Percentiles rank a stretch among this genome's conserved stretches.
Conservation (phyloP, 2,888 invertebrate genomes). For the Zygothrica quintamaculata region DNA sequence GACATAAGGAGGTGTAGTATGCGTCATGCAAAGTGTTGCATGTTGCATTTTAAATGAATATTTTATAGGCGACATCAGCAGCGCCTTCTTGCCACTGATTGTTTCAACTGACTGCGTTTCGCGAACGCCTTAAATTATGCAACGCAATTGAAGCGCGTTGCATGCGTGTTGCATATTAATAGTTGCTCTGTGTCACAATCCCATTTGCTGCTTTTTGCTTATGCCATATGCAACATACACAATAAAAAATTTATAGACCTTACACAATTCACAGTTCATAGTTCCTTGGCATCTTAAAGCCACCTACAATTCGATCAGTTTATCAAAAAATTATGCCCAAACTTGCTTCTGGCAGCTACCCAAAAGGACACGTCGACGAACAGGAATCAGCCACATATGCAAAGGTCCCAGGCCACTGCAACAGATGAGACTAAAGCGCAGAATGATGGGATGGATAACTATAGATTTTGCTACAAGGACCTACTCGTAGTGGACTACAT, state of each 20-base stretch:
- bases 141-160: slow-evolving; percentile 57
- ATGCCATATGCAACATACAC: slow-evolving; percentile 53
- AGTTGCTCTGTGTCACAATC: slow-evolving; percentile 23
- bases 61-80: slow-evolving; percentile 67
- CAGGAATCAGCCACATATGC: slow-evolving; percentile 66
- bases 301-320: slow-evolving; percentile 12
- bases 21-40: slow-evolving; percentile 77
- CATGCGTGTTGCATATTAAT: slow-evolving; percentile 77
- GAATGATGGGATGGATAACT: slow-evolving; percentile 19
- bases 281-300: slow-evolving; percentile 28
- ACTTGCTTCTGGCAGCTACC: slow-evolving; percentile 7
- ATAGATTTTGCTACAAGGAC: slow-evolving; percentile 14
- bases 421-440: slow-evolving; percentile 22
- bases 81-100: slow-evolving; percentile 48
- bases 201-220: slow-evolving; percentile 37
- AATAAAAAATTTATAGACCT: slow-evolving; percentile 62
- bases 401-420: slow-evolving; percentile 26
- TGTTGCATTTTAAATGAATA: slow-evolving; percentile 77
- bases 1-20: slow-evolving; percentile 31
- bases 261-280: slow-evolving; percentile 26
- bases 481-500: slow-evolving; percentile 28
- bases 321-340: slow-evolving; percentile 41
- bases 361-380: slow-evolving; percentile 48
- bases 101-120: slow-evolving; percentile 58
- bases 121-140: slow-evolving; percentile 74